Evolutionary conservation across 2,888 invertebrate genomes (phyloP), one percentile per base, ranked within the genome.

Genomic region (Oasisia sp.): DNA sequence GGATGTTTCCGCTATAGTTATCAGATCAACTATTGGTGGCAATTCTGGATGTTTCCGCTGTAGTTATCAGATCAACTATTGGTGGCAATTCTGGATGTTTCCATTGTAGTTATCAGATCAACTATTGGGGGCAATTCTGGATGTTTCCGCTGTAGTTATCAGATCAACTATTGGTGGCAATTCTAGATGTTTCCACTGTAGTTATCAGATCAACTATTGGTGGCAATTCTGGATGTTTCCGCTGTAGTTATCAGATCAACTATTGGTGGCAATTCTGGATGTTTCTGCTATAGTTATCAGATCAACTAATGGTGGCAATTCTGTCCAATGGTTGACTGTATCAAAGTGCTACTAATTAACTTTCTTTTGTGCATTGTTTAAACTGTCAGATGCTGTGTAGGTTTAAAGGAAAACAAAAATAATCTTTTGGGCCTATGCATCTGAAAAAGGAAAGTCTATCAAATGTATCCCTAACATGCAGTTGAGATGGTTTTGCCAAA

Each of bases 151-250:
- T 8, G 9, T 74, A 74, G 74, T 74, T 27, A 74, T 27, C 74
- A n/a, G 74, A 74, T 74, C n/a, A 74, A 74, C 74, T 74, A 74
- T 74, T 74, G 74, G 74, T 74, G 74, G 74, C 74, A 74, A 74
- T 74, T 74, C 14, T 74, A 27, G 74, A 74, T 74, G 74, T 19
- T 74, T 74, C 74, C 7, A 1, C 27, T 8, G 9, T 74, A 74
- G n/a, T 74, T 27, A 74, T 27, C n/a, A 27, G 74, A 74, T 74
- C n/a, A 19, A 74, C 74, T 74, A 74, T 74, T 27, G 74, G 74
- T 74, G 74, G 74, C 74, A 74, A 74, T 74, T 74, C 14, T 74
- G 74, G 74, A 74, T 74, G 74, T 19, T 74, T 74, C 74, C 7
- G 5, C 27, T 2, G 4, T 74, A 74, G n/a, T 74, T 27, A 74